Base-by-base conservation (phyloP, 2,888 invertebrate genomes). In the Nemotelus pantherinus region DNA sequence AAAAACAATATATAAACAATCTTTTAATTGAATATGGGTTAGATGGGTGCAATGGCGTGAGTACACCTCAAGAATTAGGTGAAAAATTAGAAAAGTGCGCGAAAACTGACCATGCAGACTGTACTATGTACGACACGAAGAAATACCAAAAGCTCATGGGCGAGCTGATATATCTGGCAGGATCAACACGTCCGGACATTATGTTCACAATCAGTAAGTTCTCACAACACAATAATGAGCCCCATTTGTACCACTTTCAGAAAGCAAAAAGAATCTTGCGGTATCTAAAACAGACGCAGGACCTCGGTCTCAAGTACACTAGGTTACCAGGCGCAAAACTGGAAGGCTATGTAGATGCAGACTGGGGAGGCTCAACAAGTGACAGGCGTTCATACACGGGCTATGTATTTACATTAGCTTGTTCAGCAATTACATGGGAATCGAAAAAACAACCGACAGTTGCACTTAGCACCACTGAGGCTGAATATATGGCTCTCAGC, bases 301-400 rank as follows among this genome's bases (percentile, higher is more conserved):
- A 58, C 7, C 10, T 10, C 58, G 10, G 58, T 58, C 6, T 58
- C 25, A 58, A 58, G 25, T 58, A 2, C n/a, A 25, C 10, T n/a
- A 25, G 7, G 58, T 7, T 58, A 25, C 58, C 10, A 25, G n/a
- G n/a, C n/a, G 25, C 58, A 7, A 58, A 7, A n/a, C n/a, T 58
- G 58, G 58, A 58, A 9, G 83, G 82, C 7, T 85, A 78, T 64
- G 80, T 80, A 2, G 85, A 85, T 79, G 81, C 84, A 0, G 85
- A 84, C 71, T 83, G 81, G 81, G 83, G 81, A 3, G 81, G 77
- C 41, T 80, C 80, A 48, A 57, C 63, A 5, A 75, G 65, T 9
- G 70, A 77, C 45, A 53, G 77, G 9, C 57, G 70, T 9, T 77
- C 70, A 1, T 68, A 70, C 43, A 70, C 76, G 2, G 77, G 77